Evolutionary conservation across 37 sponge, comb jelly and placozoan genomes (phyloP), one percentile per base, ranked within the genome.

Genomic region (Petrosia ficiformis): DNA sequence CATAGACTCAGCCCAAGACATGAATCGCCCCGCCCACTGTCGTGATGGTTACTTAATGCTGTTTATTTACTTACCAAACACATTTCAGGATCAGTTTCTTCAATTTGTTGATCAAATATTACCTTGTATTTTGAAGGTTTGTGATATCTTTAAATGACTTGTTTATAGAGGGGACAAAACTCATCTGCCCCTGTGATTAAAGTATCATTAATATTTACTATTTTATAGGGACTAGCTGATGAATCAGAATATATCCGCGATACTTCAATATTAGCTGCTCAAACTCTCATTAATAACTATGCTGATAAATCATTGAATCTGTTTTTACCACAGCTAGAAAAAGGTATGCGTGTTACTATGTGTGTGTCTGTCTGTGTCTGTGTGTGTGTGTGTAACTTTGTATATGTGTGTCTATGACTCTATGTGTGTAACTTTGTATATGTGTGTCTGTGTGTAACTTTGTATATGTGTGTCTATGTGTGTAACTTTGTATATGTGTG

Each of bases 31-130:
- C 2, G 81, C 99, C 8, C 87, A 96, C 58, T 65, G 87, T 14
- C 79, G 99, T 2, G 99, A 99, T 48, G 99, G 99, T 24, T 99
- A 91, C 75, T 73, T 99, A 70, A 82, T 89, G 89, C 68, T 96
- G 71, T 99, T 99, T 73, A 74, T 96, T 16, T 99, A 93, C 70
- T 80, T 99, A 16, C 99, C 99, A 3, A 26, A 87, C 26, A 63
- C 89, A 2, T 90, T 99, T 75, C 86, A 75, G 29, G 87, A 93
- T 3, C 81, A 82, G 21, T 93, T 99, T 60, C 33, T 77, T 0
- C 64, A 76, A 0, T 93, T 85, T 73, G 80, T 99, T 30, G 86
- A 78, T 39, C 69, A 80, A 58, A 72, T 96, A n/a, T 78, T 99
- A 2, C 90, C 94, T 1, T 86, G 82, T 14, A 89, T 99, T 11